Base-by-base conservation (phyloP, 1,140 invertebrate genomes). In the Euwallacea similis region DNA sequence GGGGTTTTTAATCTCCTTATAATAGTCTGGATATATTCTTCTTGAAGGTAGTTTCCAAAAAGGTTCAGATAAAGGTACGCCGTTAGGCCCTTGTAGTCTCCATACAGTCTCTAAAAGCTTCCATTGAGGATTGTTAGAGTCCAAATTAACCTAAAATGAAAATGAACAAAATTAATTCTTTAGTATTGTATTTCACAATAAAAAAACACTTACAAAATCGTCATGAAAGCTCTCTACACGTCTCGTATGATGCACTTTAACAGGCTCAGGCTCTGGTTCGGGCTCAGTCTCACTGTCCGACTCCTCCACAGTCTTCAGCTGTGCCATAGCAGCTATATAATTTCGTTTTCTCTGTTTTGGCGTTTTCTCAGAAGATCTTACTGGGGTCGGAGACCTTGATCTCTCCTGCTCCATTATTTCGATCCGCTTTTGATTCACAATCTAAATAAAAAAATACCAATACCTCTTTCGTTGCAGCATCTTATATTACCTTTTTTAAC, bases 1-100 rank as follows among this genome's bases (percentile, higher is more conserved):
- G 0, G 98, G 97, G 80, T 95, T 93, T 79, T 95, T 95, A 59
- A 99, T 99, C 80, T 96, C 94, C 77, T 94, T 93, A 83, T 98
- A 99, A 81, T 99, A 99, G 84, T 99, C 98, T 0, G 97, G 94
- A 84, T 99, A 98, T 73, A 89, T 90, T 41, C 92, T 84, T 71
- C 89, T 92, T 10, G 93, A 95, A 2, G 97, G 97, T 62, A 99
- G 84, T 78, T 94, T 94, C 87, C 94, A 90, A 82, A 98, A 96
- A 11, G 95, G 94, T 81, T 97, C 93, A 13, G 92, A 91, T 73
- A 98, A 83, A 54, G 88, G 84, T 6, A 88, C 85, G 42, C 79
- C 81, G 4, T 81, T 79, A 11, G 80, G 76, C 16, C 80, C 83
- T 2, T 82, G 79, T 8, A 83, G 78, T 47, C 81, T 81, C 60